These are phyloP conservation scores for Acrossocheilus fasciatus DNA, from an alignment of 2,797 vertebrate genomes.

Conservation along the genomic window DNA sequence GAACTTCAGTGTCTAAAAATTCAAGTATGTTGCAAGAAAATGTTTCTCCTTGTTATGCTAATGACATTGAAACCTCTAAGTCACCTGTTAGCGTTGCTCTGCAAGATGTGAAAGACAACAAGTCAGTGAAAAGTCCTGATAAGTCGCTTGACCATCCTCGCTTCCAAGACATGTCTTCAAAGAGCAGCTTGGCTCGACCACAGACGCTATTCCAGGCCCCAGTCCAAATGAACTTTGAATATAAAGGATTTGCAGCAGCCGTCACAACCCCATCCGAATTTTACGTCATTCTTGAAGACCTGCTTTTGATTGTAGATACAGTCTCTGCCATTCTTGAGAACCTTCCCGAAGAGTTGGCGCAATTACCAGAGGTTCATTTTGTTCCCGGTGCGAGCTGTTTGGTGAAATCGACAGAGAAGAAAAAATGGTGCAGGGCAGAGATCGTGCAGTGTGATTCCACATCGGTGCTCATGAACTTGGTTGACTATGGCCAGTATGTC, in stretches of 20 bases:
- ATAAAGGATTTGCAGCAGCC: slow-evolving; percentile 76
- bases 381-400: slow-evolving; percentile 80
- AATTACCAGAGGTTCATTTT: slow-evolving; percentile 74
- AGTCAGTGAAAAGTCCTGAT: slow-evolving; percentile 66
- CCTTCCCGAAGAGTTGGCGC: slow-evolving; percentile 70
- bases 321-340: slow-evolving; percentile 78
- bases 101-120: slow-evolving; percentile 66
- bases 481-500: slow-evolving; percentile 84
- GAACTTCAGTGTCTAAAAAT: neutral
- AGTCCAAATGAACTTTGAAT: slow-evolving; percentile 70
- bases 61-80: neutral
- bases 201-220: slow-evolving; percentile 68
- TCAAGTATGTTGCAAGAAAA: neutral
- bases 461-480: slow-evolving; percentile 74
- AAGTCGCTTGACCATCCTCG: slow-evolving; percentile 65
- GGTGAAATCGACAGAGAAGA: slow-evolving; percentile 72
- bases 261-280: slow-evolving; percentile 84
- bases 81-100: slow-evolving; percentile 4
- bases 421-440: slow-evolving; percentile 87
- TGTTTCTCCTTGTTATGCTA: neutral
- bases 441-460: slow-evolving; percentile 70
- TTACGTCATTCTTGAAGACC: slow-evolving; percentile 79
- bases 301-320: slow-evolving; percentile 72
- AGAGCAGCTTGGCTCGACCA: slow-evolving; percentile 8
- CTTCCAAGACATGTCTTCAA: slow-evolving; percentile 1